Base-by-base conservation (phyloP, 2,797 vertebrate genomes). In the Pipistrellus pipistrellus region DNA sequence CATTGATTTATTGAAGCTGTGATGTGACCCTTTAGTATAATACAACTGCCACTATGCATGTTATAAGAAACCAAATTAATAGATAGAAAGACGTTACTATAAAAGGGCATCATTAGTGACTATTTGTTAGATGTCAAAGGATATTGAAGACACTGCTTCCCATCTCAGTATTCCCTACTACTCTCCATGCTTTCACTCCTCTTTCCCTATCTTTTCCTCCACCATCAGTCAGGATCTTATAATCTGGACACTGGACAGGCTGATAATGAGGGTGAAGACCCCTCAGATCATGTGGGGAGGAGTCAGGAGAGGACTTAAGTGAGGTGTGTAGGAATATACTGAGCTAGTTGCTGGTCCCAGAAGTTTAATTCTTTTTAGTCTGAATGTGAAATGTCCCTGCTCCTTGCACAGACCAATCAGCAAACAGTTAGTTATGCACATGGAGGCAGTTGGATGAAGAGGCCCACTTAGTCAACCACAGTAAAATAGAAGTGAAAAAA, bases 351-450 rank as follows among this genome's bases (percentile, higher is more conserved):
- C 8, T 20, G 4, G 10, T 55, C 18, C 23, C 46, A 51, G 11
- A 9, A 81, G 3, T 77, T 21, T 17, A 11, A 32, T 2, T 17
- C 18, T 20, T 35, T 55, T 35, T 32, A 41, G 30, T 7, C 25
- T 30, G n/a, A 82, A 14, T 10, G 7, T 38, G 38, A 57, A 44
- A 27, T 10, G 55, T 18, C 25, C 41, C 25, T 32, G 25, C 2
- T 1, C 20, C n/a, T 82, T n/a, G 9, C 4, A 48, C 3, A 55
- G 32, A 62, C 9, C 0, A 0, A 23, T 25, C 18, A 8, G 3
- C 8, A 75, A 62, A 41, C 17, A 41, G 44, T 17, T 21, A 21
- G 4, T 69, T 68, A 55, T 7, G 59, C 1, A 59, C 27, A 57
- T 0, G 41, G 1, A 75, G 10, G 12, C 32, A 62, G 48, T 30